Percentiles rank a stretch among this genome's conserved stretches.
Conservation (phyloP, 2,888 invertebrate species). For the Mallateleia sp. region DNA sequence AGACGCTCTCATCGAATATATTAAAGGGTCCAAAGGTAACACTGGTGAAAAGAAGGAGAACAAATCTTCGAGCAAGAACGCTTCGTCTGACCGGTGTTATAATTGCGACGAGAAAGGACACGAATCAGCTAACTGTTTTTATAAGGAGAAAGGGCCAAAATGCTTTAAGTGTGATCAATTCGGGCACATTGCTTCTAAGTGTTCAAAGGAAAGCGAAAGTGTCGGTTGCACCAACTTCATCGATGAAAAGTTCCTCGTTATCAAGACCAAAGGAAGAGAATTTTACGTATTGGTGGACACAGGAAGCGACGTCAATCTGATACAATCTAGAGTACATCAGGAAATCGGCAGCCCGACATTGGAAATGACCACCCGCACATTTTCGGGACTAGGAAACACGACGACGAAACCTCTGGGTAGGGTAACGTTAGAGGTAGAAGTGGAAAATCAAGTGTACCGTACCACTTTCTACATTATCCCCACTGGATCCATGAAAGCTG, state of each 20-base stretch:
- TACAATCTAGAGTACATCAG: slow-evolving; percentile 10
- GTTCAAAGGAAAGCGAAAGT: not conserved
- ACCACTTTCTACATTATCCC: slow-evolving; percentile 42
- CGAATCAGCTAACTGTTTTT: not conserved
- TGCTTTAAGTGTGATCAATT: slow-evolving; percentile 76
- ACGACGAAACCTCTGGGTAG: slow-evolving; percentile 17
- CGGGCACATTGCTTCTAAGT: slow-evolving; percentile 59
- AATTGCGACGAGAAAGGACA: slow-evolving; percentile 56
- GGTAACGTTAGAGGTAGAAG: not conserved
- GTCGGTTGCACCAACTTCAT: no score
- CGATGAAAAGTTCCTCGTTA: no score
- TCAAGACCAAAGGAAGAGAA: no score
- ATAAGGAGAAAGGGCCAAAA: slow-evolving; percentile 66
- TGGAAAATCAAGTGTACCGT: slow-evolving; percentile 25
- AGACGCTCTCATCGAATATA: not conserved
- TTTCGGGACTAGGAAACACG: slow-evolving; percentile 34
- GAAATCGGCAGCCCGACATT: slow-evolving; percentile 34
- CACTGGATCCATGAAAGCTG: slow-evolving; percentile 27
- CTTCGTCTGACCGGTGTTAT: slow-evolving; percentile 38
- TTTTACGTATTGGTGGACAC: no score
- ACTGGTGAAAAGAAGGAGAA: no score
- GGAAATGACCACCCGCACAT: not conserved
- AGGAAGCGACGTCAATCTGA: no score
- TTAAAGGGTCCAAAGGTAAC: not conserved
- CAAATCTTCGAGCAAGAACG: no score